A percentile compares a stretch with the other conserved stretches of the same genome.
Conservation (phyloP, 2,113 vertebrate species). For the Carollia perspicillata region DNA sequence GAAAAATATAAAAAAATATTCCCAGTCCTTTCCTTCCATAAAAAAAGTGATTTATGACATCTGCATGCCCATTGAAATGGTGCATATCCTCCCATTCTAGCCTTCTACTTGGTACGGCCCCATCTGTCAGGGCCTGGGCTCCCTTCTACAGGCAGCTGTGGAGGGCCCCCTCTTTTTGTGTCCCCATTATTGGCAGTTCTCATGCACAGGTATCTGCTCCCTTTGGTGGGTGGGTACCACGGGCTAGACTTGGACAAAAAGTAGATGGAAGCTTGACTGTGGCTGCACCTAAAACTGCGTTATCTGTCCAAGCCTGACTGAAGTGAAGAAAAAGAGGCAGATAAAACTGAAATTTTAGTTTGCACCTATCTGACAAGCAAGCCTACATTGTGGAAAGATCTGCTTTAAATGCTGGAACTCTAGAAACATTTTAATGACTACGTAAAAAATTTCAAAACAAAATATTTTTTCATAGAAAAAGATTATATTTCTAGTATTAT, state of each 20-base stretch:
- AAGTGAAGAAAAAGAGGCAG: background rate
- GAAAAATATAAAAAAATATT: background rate
- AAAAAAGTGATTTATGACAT: background rate
- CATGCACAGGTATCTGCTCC: background rate
- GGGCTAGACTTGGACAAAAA: background rate
- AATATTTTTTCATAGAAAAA: background rate
- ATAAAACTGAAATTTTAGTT: conserved; percentile 17
- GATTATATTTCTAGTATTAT: background rate
- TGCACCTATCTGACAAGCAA: background rate
- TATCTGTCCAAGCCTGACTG: background rate
- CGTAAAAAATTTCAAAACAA: background rate
- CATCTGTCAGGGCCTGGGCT: background rate
- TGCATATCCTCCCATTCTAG: background rate
- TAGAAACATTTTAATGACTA: background rate
- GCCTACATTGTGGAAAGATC: background rate
- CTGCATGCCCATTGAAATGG: background rate
- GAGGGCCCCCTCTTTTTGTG: background rate
- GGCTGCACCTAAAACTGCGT: background rate
- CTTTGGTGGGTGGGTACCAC: background rate
- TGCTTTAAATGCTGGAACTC: background rate
- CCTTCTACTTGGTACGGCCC: background rate
- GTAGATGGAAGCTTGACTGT: background rate
- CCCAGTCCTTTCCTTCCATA: background rate
- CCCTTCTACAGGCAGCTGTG: background rate
- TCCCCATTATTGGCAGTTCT: background rate